phyloP scores from a whole-genome alignment of 2,888 invertebrate species.

The Nowickia ferox region DNA sequence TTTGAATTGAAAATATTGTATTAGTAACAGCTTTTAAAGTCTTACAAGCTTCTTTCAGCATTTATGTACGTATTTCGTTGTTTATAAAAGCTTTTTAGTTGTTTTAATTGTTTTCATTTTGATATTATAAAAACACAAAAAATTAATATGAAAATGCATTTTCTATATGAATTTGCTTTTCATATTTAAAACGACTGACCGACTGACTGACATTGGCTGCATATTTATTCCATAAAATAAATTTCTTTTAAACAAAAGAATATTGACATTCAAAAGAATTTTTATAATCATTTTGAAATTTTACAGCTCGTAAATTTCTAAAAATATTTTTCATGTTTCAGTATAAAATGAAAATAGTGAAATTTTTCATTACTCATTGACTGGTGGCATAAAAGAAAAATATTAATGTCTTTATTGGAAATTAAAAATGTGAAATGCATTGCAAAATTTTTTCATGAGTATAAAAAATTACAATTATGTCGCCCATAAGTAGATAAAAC shows the following conservation, averaged over 20 bases:
- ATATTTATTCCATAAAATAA: neutral
- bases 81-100: no score
- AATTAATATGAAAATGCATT: no score
- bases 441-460: neutral
- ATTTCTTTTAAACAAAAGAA: conserved; percentile 35
- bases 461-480: neutral
- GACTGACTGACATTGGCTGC: neutral
- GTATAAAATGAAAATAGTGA: conserved; percentile 16
- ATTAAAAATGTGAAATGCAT: conserved; percentile 26
- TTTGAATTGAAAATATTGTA: no score
- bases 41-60: no score
- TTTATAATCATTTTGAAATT: conserved; percentile 32
- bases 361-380: conserved; percentile 34
- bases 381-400: neutral
- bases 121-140: no score
- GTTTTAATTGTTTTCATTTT: no score
- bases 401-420: conserved; percentile 22
- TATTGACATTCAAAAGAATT: conserved; percentile 57
- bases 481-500: neutral
- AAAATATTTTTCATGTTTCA: conserved; percentile 19
- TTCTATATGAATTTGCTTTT: neutral
- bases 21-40: no score
- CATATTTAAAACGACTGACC: neutral
- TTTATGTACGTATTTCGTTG: no score
- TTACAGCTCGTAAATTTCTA: conserved; percentile 44